Conservation (phyloP, 35 echinoderm and acorn worm species). For the Lytechinus pictus region DNA sequence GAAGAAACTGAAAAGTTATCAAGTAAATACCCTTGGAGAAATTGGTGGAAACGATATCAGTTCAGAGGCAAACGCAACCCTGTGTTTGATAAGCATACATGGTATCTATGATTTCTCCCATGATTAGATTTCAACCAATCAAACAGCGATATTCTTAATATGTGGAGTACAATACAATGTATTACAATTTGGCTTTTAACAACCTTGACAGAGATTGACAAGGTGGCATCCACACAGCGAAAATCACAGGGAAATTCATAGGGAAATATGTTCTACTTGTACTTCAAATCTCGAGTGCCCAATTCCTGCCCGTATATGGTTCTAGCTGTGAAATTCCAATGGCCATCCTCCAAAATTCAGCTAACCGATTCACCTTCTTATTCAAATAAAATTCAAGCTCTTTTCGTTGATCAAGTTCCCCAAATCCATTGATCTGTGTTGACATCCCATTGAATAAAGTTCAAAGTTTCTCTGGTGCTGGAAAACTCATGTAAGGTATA, state of each 20-base stretch:
- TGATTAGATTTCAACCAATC: too few relatives aligned
- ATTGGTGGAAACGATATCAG: too few relatives aligned
- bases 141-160: too few relatives aligned
- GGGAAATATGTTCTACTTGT: not conserved
- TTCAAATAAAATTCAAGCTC: not conserved
- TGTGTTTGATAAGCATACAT: too few relatives aligned
- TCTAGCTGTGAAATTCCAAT: slow-evolving; percentile 1
- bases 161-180: too few relatives aligned
- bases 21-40: too few relatives aligned
- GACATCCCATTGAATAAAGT: not conserved
- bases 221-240: not conserved
- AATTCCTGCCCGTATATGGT: not conserved
- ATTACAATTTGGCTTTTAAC: not conserved
- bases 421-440: not conserved
- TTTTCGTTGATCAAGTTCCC: slow-evolving; percentile 1
- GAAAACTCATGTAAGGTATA: not conserved
- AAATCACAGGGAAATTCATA: not conserved
- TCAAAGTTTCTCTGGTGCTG: not conserved
- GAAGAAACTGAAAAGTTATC: too few relatives aligned
- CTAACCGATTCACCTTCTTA: not conserved
- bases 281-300: not conserved
- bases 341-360: not conserved
- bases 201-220: not conserved
- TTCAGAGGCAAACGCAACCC: too few relatives aligned
- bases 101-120: too few relatives aligned